Evolutionary conservation across 53 echinoderm and acorn worm species (phyloP).

Genomic region (Paracentrotus lividus): DNA sequence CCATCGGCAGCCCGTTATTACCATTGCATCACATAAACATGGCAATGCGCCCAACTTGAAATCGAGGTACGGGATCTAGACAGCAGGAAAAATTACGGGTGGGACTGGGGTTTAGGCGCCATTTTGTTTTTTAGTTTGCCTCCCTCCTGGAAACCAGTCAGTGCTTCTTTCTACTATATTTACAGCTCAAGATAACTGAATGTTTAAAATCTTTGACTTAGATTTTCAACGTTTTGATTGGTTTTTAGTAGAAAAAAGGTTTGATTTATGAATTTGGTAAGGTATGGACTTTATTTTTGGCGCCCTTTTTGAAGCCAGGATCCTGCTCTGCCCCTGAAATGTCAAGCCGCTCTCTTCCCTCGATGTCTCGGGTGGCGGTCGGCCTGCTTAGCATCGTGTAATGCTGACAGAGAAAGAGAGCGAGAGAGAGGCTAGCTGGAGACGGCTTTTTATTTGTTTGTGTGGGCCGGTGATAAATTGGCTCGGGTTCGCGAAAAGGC

Average conservation of each 20-base stretch:
- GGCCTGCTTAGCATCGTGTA: constrained; percentile 18
- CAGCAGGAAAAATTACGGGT: constrained; percentile 11
- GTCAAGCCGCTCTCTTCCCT: background rate
- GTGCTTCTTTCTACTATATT: background rate
- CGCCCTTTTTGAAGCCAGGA: background rate
- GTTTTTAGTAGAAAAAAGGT: background rate
- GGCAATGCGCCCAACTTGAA: constrained; percentile 29
- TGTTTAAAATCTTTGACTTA: too few relatives aligned
- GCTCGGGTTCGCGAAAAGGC: constrained; percentile 53
- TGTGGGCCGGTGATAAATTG: constrained; percentile 68
- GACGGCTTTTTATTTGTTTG: constrained; percentile 64
- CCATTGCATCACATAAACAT: constrained; percentile 56
- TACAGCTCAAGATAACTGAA: background rate
- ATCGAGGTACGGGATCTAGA: background rate
- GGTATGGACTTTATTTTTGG: background rate
- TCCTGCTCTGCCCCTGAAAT: background rate
- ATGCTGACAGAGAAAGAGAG: constrained; percentile 26
- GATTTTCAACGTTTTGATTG: background rate
- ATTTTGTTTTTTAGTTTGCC: too few relatives aligned
- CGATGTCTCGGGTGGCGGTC: constrained; percentile 53
- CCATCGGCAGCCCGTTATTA: constrained; percentile 41
- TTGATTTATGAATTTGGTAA: background rate
- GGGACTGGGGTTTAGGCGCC: constrained; percentile 43
- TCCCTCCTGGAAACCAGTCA: background rate
- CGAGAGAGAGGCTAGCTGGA: constrained; percentile 17